A percentile compares a stretch with the other conserved stretches of the same genome.
phyloP scores from a whole-genome alignment of 2,113 vertebrate species.

The Eulemur macaco region DNA sequence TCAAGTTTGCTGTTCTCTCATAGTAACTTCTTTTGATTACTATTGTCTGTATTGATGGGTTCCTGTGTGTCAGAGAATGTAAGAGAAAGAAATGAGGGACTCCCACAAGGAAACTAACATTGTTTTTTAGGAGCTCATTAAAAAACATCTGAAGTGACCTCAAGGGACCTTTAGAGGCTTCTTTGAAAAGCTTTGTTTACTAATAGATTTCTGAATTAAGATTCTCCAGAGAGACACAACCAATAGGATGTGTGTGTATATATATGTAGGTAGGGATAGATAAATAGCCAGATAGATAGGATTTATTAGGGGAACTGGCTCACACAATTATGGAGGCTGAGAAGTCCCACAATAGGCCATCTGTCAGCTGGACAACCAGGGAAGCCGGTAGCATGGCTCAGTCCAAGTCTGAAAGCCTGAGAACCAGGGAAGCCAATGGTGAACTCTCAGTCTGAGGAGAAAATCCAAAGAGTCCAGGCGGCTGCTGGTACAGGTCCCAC shows the following conservation, averaged over 20 bases:
- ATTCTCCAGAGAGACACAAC: neutral
- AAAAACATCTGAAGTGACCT: conserved; percentile 47
- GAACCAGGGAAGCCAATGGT: neutral
- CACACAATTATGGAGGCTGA: neutral
- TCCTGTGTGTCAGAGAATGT: neutral
- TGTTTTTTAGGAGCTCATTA: conserved; percentile 46
- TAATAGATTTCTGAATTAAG: neutral
- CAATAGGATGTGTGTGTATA: neutral
- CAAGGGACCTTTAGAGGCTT: conserved; percentile 22
- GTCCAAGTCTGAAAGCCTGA: neutral
- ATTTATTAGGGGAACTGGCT: neutral
- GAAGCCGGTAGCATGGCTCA: neutral
- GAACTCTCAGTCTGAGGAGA: neutral
- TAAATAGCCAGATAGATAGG: no score
- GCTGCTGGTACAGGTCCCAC: neutral
- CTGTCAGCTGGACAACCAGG: neutral
- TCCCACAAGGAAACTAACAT: neutral
- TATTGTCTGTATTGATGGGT: neutral
- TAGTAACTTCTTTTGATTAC: neutral
- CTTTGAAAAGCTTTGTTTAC: conserved; percentile 54
- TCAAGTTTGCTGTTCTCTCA: neutral
- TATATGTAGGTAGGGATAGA: neutral
- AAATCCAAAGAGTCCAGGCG: neutral
- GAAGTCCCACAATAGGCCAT: neutral
- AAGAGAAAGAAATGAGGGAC: neutral